Conservation (phyloP, 1,140 invertebrate species). For the Drosophila insularis region DNA sequence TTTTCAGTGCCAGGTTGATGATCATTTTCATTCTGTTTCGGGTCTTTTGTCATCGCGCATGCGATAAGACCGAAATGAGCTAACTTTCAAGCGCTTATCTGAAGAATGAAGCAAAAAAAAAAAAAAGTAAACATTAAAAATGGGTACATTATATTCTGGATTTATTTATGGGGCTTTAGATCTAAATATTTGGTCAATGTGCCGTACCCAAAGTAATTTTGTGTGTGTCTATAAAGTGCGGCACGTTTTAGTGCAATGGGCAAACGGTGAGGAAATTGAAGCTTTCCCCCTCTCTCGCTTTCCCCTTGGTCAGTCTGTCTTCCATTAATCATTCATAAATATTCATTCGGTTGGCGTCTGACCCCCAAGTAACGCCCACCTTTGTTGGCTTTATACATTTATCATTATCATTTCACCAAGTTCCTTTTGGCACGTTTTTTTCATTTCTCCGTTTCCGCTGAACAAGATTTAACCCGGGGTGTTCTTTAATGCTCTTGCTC, state of each 20-base stretch:
- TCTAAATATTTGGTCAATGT: slow-evolving; percentile 65
- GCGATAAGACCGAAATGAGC: slow-evolving; percentile 50
- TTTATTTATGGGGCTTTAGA: slow-evolving; percentile 62
- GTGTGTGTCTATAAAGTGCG: slow-evolving; percentile 1
- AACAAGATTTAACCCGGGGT: slow-evolving; percentile 18
- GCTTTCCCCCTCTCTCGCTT: slow-evolving; percentile 26
- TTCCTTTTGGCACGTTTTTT: slow-evolving; percentile 40
- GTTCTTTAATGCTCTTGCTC: slow-evolving; percentile 5
- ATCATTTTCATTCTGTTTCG: slow-evolving; percentile 4
- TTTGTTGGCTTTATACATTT: slow-evolving; percentile 49
- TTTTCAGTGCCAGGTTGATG: neutral
- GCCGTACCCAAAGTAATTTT: slow-evolving; percentile 43
- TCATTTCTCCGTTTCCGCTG: slow-evolving; percentile 17
- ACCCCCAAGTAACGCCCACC: slow-evolving; percentile 26
- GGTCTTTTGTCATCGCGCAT: slow-evolving; percentile 24
- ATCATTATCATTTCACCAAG: slow-evolving; percentile 71
- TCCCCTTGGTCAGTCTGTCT: slow-evolving; percentile 20
- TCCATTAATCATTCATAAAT: slow-evolving; percentile 74
- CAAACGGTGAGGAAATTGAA: slow-evolving; percentile 41
- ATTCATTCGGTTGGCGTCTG: slow-evolving; percentile 46
- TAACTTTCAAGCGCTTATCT: slow-evolving; percentile 18
- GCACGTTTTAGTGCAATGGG: slow-evolving; percentile 30
- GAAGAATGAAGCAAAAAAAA: neutral
- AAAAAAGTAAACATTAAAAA: neutral
- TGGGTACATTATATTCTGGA: slow-evolving; percentile 49